These are phyloP conservation scores for Rhopalosiphum padi DNA, from an alignment of 1,140 invertebrate species.

Conservation along the genomic window DNA sequence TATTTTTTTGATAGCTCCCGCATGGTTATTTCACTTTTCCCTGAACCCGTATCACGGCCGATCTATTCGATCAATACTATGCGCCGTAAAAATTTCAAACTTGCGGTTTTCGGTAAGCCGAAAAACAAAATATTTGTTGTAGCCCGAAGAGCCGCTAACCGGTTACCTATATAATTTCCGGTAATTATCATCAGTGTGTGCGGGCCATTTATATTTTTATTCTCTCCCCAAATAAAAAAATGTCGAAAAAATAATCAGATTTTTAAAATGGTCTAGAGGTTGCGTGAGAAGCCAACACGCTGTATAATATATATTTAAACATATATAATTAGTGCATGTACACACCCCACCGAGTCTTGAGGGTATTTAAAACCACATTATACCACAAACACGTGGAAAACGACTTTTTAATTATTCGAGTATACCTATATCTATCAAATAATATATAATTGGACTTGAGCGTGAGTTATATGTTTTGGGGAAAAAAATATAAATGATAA, in stretches of 20 bases:
- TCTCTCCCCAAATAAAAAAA: not conserved
- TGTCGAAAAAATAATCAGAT: conserved; percentile 6
- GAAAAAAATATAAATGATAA: not conserved
- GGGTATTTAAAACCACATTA: conserved; percentile 32
- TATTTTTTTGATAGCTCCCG: not conserved
- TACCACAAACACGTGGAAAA: not conserved
- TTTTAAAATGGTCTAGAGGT: not conserved
- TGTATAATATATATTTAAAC: not conserved
- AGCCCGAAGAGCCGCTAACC: not conserved
- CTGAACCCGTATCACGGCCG: not conserved
- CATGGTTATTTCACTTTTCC: not conserved
- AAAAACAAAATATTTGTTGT: conserved; percentile 14
- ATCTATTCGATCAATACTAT: not conserved
- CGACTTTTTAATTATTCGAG: conserved; percentile 31
- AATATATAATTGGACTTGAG: not conserved
- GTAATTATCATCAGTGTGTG: not conserved
- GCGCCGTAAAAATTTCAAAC: not conserved
- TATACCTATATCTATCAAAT: not conserved
- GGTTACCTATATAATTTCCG: conserved; percentile 20
- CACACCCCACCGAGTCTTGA: not conserved
- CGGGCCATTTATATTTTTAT: not conserved
- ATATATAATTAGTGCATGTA: not conserved
- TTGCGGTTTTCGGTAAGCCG: not conserved
- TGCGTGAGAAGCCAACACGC: not conserved
- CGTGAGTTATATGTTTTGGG: not conserved